Conservation (phyloP, 2,113 vertebrate species). For the Oncorhynchus tshawytscha region DNA sequence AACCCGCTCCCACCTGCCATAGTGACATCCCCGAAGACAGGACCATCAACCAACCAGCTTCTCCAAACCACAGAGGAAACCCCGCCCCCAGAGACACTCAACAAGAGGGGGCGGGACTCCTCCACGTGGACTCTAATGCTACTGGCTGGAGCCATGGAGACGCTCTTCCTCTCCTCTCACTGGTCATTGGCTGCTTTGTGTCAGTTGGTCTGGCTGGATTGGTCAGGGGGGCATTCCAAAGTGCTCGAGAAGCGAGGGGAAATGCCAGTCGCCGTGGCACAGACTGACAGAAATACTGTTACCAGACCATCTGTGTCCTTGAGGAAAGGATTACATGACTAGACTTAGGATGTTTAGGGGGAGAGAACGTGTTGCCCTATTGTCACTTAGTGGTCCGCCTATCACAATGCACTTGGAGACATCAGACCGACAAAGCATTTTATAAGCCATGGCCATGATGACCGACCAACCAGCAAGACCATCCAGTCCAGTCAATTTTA, state of each 20-base stretch:
- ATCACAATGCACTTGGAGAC: slow-evolving; percentile 7
- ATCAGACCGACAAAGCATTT: background rate
- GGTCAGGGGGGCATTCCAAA: slow-evolving; percentile 17
- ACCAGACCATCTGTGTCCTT: slow-evolving; percentile 14
- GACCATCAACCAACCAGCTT: slow-evolving; percentile 34
- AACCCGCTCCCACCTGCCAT: slow-evolving; percentile 40
- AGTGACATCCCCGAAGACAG: slow-evolving; percentile 39
- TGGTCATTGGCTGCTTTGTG: slow-evolving; percentile 34
- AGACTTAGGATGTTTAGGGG: slow-evolving; percentile 15
- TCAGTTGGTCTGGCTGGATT: slow-evolving; percentile 18
- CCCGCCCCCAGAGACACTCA: slow-evolving; percentile 34
- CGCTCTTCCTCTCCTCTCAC: slow-evolving; percentile 20
- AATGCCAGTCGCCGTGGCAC: slow-evolving; percentile 25
- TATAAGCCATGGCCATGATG: background rate
- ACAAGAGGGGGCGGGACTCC: slow-evolving; percentile 31
- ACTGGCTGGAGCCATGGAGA: slow-evolving; percentile 36
- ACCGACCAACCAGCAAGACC: slow-evolving; percentile 3
- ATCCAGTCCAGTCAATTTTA: background rate
- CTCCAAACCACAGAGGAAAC: slow-evolving; percentile 46
- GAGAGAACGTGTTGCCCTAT: background rate
- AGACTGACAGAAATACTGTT: slow-evolving; percentile 36
- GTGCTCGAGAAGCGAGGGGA: slow-evolving; percentile 1
- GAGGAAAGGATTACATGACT: slow-evolving; percentile 17
- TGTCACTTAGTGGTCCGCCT: background rate
- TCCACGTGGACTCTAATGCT: slow-evolving; percentile 27